A percentile compares a stretch with the other conserved stretches of the same genome.
Evolutionary conservation across 2,888 invertebrate genomes (phyloP).

Genomic region (Pristionchus arcanus): DNA sequence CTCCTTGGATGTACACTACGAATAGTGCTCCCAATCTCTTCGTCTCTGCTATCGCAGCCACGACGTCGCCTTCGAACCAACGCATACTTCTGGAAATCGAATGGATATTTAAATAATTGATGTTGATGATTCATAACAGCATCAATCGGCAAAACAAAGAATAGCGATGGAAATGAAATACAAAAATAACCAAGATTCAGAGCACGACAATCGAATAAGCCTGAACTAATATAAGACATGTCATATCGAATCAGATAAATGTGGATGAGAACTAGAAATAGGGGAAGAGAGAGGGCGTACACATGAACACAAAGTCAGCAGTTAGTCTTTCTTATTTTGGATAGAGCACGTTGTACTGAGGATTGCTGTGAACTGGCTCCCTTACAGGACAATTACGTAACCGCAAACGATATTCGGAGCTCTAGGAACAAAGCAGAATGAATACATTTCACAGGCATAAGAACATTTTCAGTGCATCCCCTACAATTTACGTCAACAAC

Average conservation of each 20-base stretch:
- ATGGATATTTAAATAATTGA: not conserved
- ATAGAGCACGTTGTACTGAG: no score
- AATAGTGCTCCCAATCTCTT: conserved; percentile 63
- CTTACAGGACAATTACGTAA: no score
- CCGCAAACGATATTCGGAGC: no score
- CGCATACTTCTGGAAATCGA: conserved; percentile 59
- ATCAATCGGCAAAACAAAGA: no score
- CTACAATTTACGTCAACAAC: not conserved
- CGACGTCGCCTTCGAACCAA: conserved; percentile 65
- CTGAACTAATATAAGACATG: not conserved
- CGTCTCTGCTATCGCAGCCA: conserved; percentile 62
- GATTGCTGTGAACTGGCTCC: no score
- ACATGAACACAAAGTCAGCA: no score
- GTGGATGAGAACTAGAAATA: no score
- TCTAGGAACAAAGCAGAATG: not conserved
- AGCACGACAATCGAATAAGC: not conserved
- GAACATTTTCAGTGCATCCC: not conserved
- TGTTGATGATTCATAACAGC: not conserved
- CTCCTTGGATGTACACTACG: conserved; percentile 61
- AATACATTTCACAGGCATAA: not conserved
- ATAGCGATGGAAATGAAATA: not conserved
- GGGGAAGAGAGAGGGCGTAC: no score
- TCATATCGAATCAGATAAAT: no score
- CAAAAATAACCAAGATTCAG: not conserved
- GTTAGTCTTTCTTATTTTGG: no score